Evolutionary conservation across 2,888 invertebrate genomes (phyloP), one percentile per base, ranked within the genome.

Genomic region (Marronus borbonicus): DNA sequence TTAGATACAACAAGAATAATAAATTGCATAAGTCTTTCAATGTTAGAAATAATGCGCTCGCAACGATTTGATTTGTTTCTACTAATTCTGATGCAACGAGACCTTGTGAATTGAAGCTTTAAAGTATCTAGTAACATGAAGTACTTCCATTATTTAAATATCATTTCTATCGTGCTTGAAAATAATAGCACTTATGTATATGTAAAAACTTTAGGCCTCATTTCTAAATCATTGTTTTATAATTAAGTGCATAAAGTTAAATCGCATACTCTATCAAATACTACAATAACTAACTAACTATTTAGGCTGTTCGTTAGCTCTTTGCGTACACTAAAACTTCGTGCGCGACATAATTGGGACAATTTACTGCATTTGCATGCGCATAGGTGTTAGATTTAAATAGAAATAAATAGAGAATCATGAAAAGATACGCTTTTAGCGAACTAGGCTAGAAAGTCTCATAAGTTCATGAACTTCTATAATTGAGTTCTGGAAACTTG

Each of bases 401-500:
- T 66, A 24, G 20, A 66, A 66, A 66, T 66, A 66, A 66, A 66
- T 49, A 12, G 17, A 31, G 10, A 17, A 49, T 66, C 44, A 49
- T 10, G 44, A 17, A 17, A 66, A 49, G 66, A 66, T 49, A 14
- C 20, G 44, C 66, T 49, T 31, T 62, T 62, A 62, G 66, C 66
- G 20, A 66, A 66, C 66, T 66, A 49, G 66, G 49, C 14, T 66
- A 31, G 66, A 49, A 66, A 66, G 49, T 24, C 49, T 66, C 44
- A 49, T 66, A 49, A 66, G 44, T 49, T 66, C 20, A 24, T 49
- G 24, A 49, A 66, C 44, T 66, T 49, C 49, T 49, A 24, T 66
- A 66, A 66, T 66, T 24, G 49, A 66, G 66, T 66, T 66, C 17
- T 44, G 49, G 24, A 49, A 66, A 66, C 44, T 66, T 66, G 12